phyloP scores from a whole-genome alignment of 2,888 invertebrate genomes.

The Argynnis bischoffii region DNA sequence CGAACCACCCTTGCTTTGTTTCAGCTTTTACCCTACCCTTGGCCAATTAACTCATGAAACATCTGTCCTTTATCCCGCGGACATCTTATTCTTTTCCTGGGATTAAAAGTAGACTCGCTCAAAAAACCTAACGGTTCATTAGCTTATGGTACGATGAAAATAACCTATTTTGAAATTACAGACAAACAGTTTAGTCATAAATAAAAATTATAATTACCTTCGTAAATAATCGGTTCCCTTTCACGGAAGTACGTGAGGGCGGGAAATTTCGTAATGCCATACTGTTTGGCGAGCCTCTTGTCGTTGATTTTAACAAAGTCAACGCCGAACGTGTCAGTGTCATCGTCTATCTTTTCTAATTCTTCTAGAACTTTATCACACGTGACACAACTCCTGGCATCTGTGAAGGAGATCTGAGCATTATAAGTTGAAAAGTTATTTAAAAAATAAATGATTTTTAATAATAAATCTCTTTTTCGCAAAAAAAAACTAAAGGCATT shows the following conservation, averaged over 20 bases:
- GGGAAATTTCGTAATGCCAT: slow-evolving; percentile 97
- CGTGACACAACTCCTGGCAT: slow-evolving; percentile 95
- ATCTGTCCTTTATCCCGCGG: too few species aligned
- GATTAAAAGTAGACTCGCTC: too few species aligned
- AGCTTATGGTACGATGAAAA: neutral
- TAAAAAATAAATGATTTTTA: too few species aligned
- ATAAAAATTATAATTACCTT: slow-evolving; percentile 81
- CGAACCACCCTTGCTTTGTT: too few species aligned
- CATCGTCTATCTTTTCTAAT: slow-evolving; percentile 97
- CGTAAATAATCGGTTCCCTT: slow-evolving; percentile 97
- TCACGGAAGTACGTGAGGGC: slow-evolving; percentile 98
- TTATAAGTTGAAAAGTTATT: too few species aligned
- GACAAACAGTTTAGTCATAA: neutral
- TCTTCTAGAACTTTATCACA: slow-evolving; percentile 95
- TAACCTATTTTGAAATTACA: neutral
- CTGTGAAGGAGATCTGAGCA: slow-evolving; percentile 65
- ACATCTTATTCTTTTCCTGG: too few species aligned
- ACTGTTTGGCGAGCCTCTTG: slow-evolving; percentile 96
- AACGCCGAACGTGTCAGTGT: slow-evolving; percentile 96
- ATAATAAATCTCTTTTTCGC: too few species aligned
- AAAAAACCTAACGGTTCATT: too few species aligned
- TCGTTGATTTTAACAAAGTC: slow-evolving; percentile 98
- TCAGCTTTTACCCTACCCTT: too few species aligned
- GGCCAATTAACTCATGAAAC: too few species aligned
- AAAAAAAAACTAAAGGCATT: too few species aligned